Percentiles rank a stretch among this genome's conserved stretches.
phyloP scores from a whole-genome alignment of 2,888 invertebrate genomes.

The Fragum fragum region DNA sequence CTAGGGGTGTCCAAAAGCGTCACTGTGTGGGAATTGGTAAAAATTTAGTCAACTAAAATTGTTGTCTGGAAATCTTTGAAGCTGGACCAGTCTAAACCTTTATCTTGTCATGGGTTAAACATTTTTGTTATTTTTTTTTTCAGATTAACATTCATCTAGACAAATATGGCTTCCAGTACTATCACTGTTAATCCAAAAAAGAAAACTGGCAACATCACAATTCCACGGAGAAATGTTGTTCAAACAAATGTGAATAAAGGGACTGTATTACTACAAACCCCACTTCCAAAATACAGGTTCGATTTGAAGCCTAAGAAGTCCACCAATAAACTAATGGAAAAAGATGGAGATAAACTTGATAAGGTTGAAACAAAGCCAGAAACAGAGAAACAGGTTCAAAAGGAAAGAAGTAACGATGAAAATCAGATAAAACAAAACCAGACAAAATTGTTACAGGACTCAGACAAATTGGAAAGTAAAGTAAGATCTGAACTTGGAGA shows the following conservation, averaged over 20 bases:
- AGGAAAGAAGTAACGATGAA: slow-evolving; percentile 1
- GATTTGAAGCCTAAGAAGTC: slow-evolving; percentile 67
- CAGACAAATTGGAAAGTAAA: not conserved
- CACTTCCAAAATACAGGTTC: slow-evolving; percentile 79
- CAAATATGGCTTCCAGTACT: slow-evolving; percentile 56
- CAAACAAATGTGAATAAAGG: slow-evolving; percentile 39
- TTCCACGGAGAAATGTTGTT: slow-evolving; percentile 23
- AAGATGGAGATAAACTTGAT: not conserved
- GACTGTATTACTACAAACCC: slow-evolving; percentile 77
- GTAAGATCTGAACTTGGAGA: not conserved
- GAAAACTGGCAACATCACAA: slow-evolving; percentile 24
- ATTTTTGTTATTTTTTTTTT: not conserved
- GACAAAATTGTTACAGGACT: slow-evolving; percentile 24
- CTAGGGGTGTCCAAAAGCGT: too few species aligned
- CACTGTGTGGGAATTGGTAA: too few species aligned
- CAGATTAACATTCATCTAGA: not conserved
- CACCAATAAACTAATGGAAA: slow-evolving; percentile 13
- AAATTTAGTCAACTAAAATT: too few species aligned
- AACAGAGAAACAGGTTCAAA: slow-evolving; percentile 10
- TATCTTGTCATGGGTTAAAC: too few species aligned
- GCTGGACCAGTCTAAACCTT: too few species aligned
- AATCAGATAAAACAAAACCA: not conserved
- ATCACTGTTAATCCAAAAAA: slow-evolving; percentile 50
- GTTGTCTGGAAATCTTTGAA: too few species aligned
- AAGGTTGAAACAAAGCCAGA: not conserved